phyloP scores from a whole-genome alignment of 2,888 invertebrate genomes.

The Ernsta delagoae region DNA sequence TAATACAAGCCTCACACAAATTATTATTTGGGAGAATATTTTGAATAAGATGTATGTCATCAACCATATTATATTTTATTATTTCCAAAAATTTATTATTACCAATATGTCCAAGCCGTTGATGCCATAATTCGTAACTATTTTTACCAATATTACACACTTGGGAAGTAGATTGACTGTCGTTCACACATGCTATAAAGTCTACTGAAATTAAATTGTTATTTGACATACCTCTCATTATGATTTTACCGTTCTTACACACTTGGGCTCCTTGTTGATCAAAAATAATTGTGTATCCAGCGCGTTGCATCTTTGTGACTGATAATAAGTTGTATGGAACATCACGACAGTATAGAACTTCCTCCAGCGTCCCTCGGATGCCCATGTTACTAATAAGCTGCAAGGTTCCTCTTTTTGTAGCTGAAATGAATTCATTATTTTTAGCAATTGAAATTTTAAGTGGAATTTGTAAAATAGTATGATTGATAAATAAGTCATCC shows the following conservation, averaged over 20 bases:
- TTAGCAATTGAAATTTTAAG: conserved; percentile 54
- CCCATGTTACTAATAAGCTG: conserved; percentile 38
- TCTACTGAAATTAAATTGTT: conserved; percentile 39
- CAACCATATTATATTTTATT: conserved; percentile 34
- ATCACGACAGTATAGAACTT: conserved; percentile 35
- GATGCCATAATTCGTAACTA: conserved; percentile 1
- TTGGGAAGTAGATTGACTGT: conserved; percentile 38
- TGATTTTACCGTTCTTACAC: conserved; percentile 35
- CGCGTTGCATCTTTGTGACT: conserved; percentile 37
- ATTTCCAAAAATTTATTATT: neutral
- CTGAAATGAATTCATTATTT: conserved; percentile 46
- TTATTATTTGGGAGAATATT: neutral
- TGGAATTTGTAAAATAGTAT: conserved; percentile 41
- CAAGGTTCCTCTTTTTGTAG: conserved; percentile 51
- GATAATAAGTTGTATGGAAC: conserved; percentile 37
- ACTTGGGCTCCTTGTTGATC: conserved; percentile 46
- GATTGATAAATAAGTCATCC: conserved; percentile 41
- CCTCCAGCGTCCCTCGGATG: conserved; percentile 40
- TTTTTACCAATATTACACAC: conserved; percentile 39
- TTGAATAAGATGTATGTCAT: conserved; percentile 41
- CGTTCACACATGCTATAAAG: conserved; percentile 33
- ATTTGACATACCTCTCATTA: conserved; percentile 38
- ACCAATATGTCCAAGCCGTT: conserved; percentile 3
- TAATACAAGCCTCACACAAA: neutral
- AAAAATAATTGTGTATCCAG: conserved; percentile 46